Conservation (phyloP, 2,888 invertebrate species). For the Iselma pallidipennis region DNA sequence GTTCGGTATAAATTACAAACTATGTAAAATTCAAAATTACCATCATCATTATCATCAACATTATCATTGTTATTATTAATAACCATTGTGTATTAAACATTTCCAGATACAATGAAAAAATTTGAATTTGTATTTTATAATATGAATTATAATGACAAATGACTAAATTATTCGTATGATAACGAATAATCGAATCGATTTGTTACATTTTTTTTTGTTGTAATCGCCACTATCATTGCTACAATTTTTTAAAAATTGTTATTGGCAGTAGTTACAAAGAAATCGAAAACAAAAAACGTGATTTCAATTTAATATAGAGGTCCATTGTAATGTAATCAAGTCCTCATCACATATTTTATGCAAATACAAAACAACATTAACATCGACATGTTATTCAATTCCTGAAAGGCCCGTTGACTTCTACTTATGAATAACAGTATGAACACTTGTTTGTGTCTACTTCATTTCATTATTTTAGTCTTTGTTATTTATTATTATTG, state of each 20-base stretch:
- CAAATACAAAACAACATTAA: slow-evolving; percentile 14
- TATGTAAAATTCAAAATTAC: slow-evolving; percentile 46
- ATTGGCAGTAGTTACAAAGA: slow-evolving; percentile 51
- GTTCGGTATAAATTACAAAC: slow-evolving; percentile 47
- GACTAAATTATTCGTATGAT: too few relatives aligned
- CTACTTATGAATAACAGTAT: neutral
- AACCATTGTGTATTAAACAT: too few relatives aligned
- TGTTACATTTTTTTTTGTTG: too few relatives aligned
- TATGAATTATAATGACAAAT: neutral
- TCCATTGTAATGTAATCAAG: slow-evolving; percentile 9
- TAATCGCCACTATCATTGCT: slow-evolving; percentile 14
- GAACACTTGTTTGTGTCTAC: neutral
- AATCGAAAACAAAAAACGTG: too few relatives aligned
- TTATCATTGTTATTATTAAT: neutral
- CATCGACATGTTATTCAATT: slow-evolving; percentile 44
- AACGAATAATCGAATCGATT: neutral
- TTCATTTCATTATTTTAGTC: neutral
- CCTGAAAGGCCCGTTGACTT: slow-evolving; percentile 45
- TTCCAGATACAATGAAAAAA: too few relatives aligned
- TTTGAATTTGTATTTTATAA: too few relatives aligned
- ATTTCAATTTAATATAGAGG: slow-evolving; percentile 22
- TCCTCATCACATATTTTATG: slow-evolving; percentile 7
- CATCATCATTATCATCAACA: slow-evolving; percentile 24
- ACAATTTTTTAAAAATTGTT: slow-evolving; percentile 35
- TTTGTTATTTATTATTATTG: neutral